Percentiles rank a stretch among this genome's conserved stretches.
phyloP scores from a whole-genome alignment of 2,113 vertebrate species.

The Nymphicus hollandicus region DNA sequence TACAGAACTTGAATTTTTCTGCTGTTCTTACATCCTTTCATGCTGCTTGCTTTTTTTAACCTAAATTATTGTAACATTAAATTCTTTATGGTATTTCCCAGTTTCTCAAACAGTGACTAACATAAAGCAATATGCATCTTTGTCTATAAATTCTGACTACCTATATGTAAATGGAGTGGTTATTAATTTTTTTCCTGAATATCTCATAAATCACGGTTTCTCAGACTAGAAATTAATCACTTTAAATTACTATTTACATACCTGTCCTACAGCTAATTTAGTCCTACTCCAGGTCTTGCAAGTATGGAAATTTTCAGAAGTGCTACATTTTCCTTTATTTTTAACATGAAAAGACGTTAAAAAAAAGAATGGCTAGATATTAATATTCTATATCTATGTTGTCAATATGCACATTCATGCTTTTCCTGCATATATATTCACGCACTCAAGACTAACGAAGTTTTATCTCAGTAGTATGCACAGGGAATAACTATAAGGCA shows the following conservation, averaged over 20 bases:
- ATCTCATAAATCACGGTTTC: background rate
- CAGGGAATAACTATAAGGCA: background rate
- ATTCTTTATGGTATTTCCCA: background rate
- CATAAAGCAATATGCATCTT: background rate
- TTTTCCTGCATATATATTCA: background rate
- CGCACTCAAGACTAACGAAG: background rate
- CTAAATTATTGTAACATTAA: background rate
- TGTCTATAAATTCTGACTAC: background rate
- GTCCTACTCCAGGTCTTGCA: background rate
- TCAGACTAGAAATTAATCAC: background rate
- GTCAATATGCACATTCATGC: background rate
- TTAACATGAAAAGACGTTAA: background rate
- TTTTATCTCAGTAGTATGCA: background rate
- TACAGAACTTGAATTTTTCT: constrained; percentile 66
- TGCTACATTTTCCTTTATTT: background rate
- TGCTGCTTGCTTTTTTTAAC: constrained; percentile 21
- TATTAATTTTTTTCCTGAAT: background rate
- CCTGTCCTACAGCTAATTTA: background rate
- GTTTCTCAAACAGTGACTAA: background rate
- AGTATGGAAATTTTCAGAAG: background rate
- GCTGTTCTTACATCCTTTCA: constrained; percentile 56
- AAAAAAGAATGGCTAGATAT: background rate
- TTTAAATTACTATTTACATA: background rate
- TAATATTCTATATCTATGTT: background rate
- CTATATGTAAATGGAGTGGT: background rate